These are phyloP conservation scores for Aporrectodea caliginosa DNA, from an alignment of 1,140 invertebrate species.

Conservation along the genomic window DNA sequence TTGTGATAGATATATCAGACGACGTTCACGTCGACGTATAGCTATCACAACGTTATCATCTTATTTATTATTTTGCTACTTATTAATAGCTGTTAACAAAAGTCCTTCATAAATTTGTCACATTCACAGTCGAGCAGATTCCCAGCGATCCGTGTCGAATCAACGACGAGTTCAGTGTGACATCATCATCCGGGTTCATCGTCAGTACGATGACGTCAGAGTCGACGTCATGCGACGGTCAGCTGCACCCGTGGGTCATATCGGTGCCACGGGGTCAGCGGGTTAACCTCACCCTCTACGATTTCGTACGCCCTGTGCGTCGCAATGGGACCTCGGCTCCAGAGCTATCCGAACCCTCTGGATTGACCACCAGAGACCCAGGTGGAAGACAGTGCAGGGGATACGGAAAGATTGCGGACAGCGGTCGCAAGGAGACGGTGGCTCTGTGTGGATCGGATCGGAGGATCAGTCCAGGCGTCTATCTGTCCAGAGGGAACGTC, in stretches of 20 bases:
- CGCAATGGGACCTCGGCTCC: too few relatives aligned
- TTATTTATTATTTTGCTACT: too few relatives aligned
- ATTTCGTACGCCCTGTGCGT: not conserved
- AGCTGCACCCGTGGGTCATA: not conserved
- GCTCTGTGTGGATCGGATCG: not conserved
- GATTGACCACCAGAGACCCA: not conserved
- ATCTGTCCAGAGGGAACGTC: not conserved
- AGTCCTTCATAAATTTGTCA: too few relatives aligned
- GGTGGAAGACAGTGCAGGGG: not conserved
- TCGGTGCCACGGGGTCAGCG: not conserved
- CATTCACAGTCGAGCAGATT: not conserved
- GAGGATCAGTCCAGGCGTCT: not conserved
- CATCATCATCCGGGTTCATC: not conserved
- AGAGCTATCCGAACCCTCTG: not conserved
- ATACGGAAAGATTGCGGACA: not conserved
- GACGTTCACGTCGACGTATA: too few relatives aligned
- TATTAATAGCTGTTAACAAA: too few relatives aligned
- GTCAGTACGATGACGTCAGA: not conserved
- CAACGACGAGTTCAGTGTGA: not conserved
- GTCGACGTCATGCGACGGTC: not conserved
- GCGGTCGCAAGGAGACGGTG: not conserved
- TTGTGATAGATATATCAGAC: too few relatives aligned
- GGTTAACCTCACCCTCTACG: not conserved
- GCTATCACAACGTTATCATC: too few relatives aligned
- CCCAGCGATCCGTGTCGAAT: slow-evolving; percentile 42